phyloP scores from a whole-genome alignment of 2,888 invertebrate genomes.

The Phasia obesa region DNA sequence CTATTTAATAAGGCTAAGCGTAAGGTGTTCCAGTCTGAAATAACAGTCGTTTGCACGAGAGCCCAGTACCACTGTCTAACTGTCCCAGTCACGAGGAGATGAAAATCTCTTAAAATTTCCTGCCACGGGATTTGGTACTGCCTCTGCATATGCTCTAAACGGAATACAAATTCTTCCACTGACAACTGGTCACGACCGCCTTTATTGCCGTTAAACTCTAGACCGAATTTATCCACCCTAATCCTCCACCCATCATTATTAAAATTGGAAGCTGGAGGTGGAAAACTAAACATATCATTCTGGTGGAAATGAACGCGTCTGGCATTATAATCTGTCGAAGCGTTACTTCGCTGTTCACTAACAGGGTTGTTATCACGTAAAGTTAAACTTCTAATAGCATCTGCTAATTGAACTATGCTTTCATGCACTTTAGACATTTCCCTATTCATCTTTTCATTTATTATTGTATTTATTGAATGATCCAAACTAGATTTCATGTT shows the following conservation, averaged over 20 bases:
- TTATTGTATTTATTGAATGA: not conserved
- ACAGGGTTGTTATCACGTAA: not conserved
- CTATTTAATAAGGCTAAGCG: not conserved
- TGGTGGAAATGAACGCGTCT: no score
- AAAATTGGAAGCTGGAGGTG: not conserved
- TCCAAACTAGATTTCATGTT: not conserved
- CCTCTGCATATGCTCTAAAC: conserved; percentile 20
- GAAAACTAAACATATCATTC: not conserved
- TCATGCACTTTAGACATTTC: not conserved
- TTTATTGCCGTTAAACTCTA: no score
- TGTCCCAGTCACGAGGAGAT: not conserved
- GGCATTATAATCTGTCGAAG: not conserved
- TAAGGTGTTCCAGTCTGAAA: conserved; percentile 5
- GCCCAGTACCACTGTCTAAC: conserved; percentile 15
- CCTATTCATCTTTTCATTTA: not conserved
- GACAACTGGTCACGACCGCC: not conserved
- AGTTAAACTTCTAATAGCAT: not conserved
- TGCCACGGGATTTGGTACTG: conserved; percentile 13
- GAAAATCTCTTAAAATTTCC: conserved; percentile 24
- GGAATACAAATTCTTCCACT: not conserved
- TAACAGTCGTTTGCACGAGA: not conserved
- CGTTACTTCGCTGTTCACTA: not conserved
- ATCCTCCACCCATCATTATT: no score
- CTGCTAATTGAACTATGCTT: not conserved
- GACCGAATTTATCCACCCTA: no score